Percentiles rank a stretch among this genome's conserved stretches.
Conservation (phyloP, 37 sponge, comb jelly and placozoan genomes). For the Axinella damicornis region DNA sequence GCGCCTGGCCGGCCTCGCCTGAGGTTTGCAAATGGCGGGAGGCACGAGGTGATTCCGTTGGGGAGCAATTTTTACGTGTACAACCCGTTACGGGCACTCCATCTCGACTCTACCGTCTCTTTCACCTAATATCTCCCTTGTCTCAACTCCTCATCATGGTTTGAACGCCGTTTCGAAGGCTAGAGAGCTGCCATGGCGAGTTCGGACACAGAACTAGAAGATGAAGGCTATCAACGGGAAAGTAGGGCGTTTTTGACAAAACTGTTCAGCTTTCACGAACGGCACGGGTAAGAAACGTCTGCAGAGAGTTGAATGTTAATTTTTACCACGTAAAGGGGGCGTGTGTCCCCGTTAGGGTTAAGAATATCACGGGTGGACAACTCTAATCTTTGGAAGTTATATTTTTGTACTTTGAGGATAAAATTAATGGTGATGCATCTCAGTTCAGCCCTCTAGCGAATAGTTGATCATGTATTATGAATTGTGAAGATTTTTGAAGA, state of each 20-base stretch:
- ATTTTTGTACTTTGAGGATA: no score
- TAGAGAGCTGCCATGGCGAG: conserved; percentile 5
- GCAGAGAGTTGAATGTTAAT: background rate
- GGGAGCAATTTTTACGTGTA: conserved; percentile 2
- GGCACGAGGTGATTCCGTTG: background rate
- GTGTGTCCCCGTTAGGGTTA: background rate
- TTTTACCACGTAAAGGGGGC: background rate
- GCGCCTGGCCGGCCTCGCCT: conserved; percentile 1
- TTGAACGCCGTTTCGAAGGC: background rate
- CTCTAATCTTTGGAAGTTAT: no score
- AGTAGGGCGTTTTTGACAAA: conserved; percentile 43
- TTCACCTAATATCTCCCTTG: background rate
- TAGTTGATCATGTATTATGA: no score
- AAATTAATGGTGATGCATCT: no score
- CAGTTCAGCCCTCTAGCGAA: no score
- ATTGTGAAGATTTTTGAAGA: no score
- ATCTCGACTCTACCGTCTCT: background rate
- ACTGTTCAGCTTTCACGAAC: conserved; percentile 60
- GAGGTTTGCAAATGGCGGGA: conserved; percentile 47
- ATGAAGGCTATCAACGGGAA: conserved; percentile 31
- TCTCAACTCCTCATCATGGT: background rate
- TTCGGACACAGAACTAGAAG: conserved; percentile 8
- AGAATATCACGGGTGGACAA: no score
- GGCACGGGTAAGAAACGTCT: conserved; percentile 61
- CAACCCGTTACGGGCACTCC: conserved; percentile 3